Base-by-base conservation (phyloP, 2,797 vertebrate species). In the Melanotaenia pygmaea region DNA sequence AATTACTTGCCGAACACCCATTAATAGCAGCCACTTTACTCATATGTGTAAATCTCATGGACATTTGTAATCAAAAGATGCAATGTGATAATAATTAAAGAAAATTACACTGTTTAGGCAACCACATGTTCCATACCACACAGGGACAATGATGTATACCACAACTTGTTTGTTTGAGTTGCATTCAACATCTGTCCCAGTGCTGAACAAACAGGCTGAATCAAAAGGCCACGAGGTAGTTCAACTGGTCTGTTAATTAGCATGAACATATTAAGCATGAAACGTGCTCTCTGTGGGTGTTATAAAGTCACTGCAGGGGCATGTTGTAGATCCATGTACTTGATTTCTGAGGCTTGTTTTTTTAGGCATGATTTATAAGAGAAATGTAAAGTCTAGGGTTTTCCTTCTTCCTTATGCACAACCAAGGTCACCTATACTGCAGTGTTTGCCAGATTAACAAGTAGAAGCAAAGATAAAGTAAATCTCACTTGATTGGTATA, bases 401-500 rank as follows among this genome's bases (percentile, higher is more conserved):
- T 75, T 68, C 66, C 51, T 61, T 74, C 53, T 71, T 34, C 59
- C 5, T 12, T 18, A 43, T 67, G 43, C 37, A 57, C 20, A 54
- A 64, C 61, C 11, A 64, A 61, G 18, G 24, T 62, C 78, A 74
- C 72, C 35, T 47, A 40, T 70, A 16, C 3, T 18, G 5, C 12
- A 59, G 12, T 45, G 45, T 45, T 51, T 37, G 24, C 51, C 45
- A 74, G 47, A 77, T 5, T 22, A 67, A 64, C 40, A 64, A 40
- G 63, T 64, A 76, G 62, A 76, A 72, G 59, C 40, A 20, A 70
- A 76, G 40, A 73, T 38, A 62, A 74, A 77, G 65, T 56, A 77
- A 61, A 32, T 47, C 53, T 59, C 50, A 64, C 30, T 43, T 68
- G 64, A 62, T 60, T 66, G 57, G 28, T 64, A 40, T 34, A 30